Evolutionary conservation across 2,888 invertebrate genomes (phyloP).

Genomic region (Malthinus seriepunctatus): DNA sequence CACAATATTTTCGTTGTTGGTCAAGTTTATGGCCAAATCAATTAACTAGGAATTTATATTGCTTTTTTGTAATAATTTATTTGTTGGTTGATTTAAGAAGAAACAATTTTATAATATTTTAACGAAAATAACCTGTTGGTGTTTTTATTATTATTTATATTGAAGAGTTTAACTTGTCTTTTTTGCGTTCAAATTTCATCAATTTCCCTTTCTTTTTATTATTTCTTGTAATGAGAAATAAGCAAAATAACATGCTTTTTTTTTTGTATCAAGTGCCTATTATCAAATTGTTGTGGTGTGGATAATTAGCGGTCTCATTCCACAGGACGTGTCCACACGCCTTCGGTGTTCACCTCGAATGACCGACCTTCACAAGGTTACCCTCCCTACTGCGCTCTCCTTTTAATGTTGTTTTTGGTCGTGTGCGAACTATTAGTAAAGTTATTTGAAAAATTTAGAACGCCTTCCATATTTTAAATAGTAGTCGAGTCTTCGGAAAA

Average conservation of each 20-base stretch:
- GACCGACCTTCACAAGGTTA: constrained; percentile 53
- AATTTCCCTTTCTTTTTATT: neutral
- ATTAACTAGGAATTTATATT: constrained; percentile 24
- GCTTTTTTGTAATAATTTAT: constrained; percentile 3
- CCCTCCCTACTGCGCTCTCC: constrained; percentile 24
- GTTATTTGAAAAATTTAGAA: no score
- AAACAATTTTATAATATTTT: neutral
- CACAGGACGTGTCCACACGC: constrained; percentile 31
- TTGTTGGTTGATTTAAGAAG: neutral
- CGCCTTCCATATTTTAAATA: no score
- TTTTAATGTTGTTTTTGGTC: constrained; percentile 21
- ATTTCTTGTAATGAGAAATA: no score
- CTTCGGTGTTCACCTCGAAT: constrained; percentile 47
- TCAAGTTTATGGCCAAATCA: constrained; percentile 15
- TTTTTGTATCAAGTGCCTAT: no score
- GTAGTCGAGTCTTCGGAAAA: no score
- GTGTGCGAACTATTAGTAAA: no score
- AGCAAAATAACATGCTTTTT: no score
- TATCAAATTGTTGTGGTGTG: constrained; percentile 7
- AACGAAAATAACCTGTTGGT: no score
- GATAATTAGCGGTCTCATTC: constrained; percentile 23
- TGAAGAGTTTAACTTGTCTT: neutral
- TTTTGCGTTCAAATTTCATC: neutral
- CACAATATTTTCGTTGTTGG: constrained; percentile 8
- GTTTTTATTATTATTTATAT: neutral